phyloP scores from a whole-genome alignment of 2,888 invertebrate genomes.

The Trimorus sp. region DNA sequence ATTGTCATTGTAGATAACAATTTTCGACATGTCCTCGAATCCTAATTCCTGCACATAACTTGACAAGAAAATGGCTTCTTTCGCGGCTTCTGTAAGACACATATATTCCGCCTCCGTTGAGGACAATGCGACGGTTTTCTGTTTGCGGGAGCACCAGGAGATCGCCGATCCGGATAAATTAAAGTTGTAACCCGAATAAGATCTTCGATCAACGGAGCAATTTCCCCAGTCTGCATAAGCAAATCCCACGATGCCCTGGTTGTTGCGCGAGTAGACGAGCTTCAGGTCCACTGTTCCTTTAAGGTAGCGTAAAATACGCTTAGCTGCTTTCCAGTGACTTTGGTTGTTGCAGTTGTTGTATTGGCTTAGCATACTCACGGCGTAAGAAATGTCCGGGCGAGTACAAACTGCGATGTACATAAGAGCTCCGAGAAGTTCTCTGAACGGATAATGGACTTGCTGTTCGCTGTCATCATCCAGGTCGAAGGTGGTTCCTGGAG shows the following conservation, averaged over 20 bases:
- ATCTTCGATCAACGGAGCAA: not conserved
- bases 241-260: not conserved
- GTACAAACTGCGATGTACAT: not conserved
- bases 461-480: not conserved
- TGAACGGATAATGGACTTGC: not conserved
- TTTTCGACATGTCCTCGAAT: no score
- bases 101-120: slow-evolving; percentile 3
- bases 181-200: not conserved
- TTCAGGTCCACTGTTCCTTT: not conserved
- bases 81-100: not conserved
- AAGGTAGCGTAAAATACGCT: not conserved
- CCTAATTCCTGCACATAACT: no score
- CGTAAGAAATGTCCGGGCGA: not conserved
- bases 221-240: not conserved
- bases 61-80: no score
- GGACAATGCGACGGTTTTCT: slow-evolving; percentile 1
- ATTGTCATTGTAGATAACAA: no score
- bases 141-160: slow-evolving; percentile 1
- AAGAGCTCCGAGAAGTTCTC: not conserved
- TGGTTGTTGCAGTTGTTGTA: not conserved
- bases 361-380: not conserved
- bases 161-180: not conserved
- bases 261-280: not conserved
- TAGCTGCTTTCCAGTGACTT: not conserved
- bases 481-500: slow-evolving; percentile 18